Base-by-base conservation (phyloP, 2,113 vertebrate genomes). In the Vulpes ferrilata region DNA sequence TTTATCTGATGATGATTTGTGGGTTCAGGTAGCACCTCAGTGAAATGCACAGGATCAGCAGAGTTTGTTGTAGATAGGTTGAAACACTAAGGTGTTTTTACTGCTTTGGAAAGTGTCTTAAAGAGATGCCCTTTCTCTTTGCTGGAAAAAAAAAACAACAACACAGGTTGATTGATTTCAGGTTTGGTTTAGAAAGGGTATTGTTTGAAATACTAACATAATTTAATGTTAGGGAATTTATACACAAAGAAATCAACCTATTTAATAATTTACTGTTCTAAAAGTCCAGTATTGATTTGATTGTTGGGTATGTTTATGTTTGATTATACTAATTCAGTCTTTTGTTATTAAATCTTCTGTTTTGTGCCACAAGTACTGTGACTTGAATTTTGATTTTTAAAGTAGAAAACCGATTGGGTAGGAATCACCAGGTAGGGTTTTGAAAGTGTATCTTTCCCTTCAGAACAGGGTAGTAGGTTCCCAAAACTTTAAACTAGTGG, bases 1-100 rank as follows among this genome's bases (percentile, higher is more conserved):
- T 0, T 99, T 99, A 97, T 99, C 99, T 51, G 99, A 98, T 86
- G 98, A 99, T 89, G 99, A 99, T 97, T 62, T 97, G 86, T 97
- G 98, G 97, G 89, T 95, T 3, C 95, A 92, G 11, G 93, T 96
- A 48, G 96, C 92, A 5, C 95, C 95, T 92, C 83, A 94, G 74
- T 96, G 95, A 94, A 88, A 84, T 60, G 73, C 27, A 74, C 13
- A 62, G 81, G 30, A 84, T 64, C 38, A 87, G 65, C 96, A 95
- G 74, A 85, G 59, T 90, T 93, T 85, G 62, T 97, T 97, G 22
- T 91, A 91, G 71, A 32, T 64, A 9, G 27, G 51, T 43, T 82
- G 67, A 83, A 90, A 79, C 78, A 51, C 55, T 88, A 30, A 81
- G 74, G 30, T 94, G 27, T 89, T 94, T 79, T 83, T 71, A 86